Conservation (phyloP, 2,888 invertebrate genomes). For the Cheilosia urbana region DNA sequence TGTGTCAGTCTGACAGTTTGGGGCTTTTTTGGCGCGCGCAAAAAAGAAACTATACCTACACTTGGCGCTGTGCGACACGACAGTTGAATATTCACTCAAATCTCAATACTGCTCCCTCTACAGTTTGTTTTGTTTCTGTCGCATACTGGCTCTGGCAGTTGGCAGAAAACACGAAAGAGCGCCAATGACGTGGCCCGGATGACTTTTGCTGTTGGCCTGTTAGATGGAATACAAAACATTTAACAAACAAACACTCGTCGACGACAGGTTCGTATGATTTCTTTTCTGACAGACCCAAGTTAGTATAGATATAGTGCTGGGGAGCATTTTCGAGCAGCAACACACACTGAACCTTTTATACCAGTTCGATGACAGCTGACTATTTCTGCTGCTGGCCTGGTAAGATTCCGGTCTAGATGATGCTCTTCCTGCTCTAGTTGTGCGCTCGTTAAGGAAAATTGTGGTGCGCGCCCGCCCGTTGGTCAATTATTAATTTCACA, state of each 20-base stretch:
- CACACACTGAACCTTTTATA: background rate
- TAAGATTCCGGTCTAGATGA: slow-evolving; percentile 84
- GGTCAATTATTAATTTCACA: slow-evolving; percentile 33
- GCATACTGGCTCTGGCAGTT: background rate
- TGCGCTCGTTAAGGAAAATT: slow-evolving; percentile 71
- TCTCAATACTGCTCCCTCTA: background rate
- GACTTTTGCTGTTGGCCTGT: slow-evolving; percentile 68
- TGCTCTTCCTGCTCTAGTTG: slow-evolving; percentile 84
- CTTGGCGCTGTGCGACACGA: slow-evolving; percentile 16
- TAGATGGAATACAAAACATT: slow-evolving; percentile 68
- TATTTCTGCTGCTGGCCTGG: slow-evolving; percentile 80
- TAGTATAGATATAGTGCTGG: no score
- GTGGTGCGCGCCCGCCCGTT: slow-evolving; percentile 66
- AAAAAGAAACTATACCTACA: slow-evolving; percentile 30
- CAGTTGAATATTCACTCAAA: background rate
- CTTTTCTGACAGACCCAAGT: slow-evolving; percentile 13
- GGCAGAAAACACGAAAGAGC: slow-evolving; percentile 34
- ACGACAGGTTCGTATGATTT: background rate
- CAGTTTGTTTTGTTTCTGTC: slow-evolving; percentile 3
- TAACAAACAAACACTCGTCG: slow-evolving; percentile 74
- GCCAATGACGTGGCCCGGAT: slow-evolving; percentile 58
- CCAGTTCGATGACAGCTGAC: slow-evolving; percentile 37
- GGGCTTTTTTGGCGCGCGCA: slow-evolving; percentile 68
- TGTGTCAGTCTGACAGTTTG: slow-evolving; percentile 53
- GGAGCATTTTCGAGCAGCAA: background rate